A percentile compares a stretch with the other conserved stretches of the same genome.
Conservation (phyloP, 2,113 vertebrate species). For the Heterocephalus glaber region DNA sequence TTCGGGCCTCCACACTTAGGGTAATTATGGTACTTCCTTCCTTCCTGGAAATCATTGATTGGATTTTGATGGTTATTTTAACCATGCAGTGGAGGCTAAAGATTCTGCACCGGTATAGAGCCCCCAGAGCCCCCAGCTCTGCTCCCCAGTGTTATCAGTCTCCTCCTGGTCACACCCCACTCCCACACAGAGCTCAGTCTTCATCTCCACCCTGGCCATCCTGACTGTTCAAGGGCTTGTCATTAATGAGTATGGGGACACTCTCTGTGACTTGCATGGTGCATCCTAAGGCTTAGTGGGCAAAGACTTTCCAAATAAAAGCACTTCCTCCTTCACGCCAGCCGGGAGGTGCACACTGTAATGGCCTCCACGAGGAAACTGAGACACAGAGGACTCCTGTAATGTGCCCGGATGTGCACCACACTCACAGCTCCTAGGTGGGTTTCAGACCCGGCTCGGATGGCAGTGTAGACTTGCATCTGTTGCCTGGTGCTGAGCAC, state of each 20-base stretch:
- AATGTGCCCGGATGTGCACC: rapidly evolving
- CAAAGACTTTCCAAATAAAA: not conserved
- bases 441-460: too few species aligned
- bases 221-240: not conserved
- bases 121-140: not conserved
- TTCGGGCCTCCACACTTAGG: not conserved
- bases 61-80: not conserved
- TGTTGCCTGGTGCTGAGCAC: not conserved
- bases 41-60: not conserved
- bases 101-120: not conserved
- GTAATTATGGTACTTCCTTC: not conserved
- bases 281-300: not conserved
- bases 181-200: not conserved
- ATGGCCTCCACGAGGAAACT: not conserved
- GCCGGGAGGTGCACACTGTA: not conserved
- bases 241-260: not conserved
- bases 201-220: not conserved
- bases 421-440: not conserved
- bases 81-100: not conserved
- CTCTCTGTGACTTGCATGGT: rapidly evolving
- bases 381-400: not conserved
- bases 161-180: not conserved
- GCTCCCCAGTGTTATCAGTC: not conserved
- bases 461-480: not conserved
- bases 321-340: not conserved